Percentiles rank a stretch among this genome's conserved stretches.
phyloP scores from a whole-genome alignment of 1,140 invertebrate genomes.

The Gonioctena quinquepunctata region DNA sequence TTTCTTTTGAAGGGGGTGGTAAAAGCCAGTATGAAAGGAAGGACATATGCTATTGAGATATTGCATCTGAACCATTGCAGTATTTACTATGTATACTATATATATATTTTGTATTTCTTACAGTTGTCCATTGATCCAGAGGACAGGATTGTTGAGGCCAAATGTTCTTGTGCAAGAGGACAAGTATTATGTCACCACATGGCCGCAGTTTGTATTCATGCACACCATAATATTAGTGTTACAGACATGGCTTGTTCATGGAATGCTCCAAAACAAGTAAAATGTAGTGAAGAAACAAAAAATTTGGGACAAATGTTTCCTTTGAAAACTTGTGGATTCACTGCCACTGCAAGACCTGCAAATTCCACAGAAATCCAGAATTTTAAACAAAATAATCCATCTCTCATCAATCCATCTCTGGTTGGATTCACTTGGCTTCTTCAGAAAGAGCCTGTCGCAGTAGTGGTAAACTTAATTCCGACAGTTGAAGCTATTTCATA shows the following conservation, averaged over 20 bases:
- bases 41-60: too few species aligned
- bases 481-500: not conserved
- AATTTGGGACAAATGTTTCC: not conserved
- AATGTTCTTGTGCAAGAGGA: constrained; percentile 10
- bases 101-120: too few species aligned
- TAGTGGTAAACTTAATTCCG: not conserved
- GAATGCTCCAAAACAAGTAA: not conserved
- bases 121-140: too few species aligned
- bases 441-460: not conserved
- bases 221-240: constrained; percentile 16
- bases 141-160: not conserved
- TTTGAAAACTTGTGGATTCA: not conserved
- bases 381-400: not conserved
- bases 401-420: not conserved
- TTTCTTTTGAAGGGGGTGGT: too few species aligned
- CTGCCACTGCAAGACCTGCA: not conserved
- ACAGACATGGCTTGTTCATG: constrained; percentile 2
- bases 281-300: not conserved
- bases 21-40: too few species aligned
- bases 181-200: constrained; percentile 9
- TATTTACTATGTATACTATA: too few species aligned
- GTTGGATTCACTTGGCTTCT: constrained; percentile 4
- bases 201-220: constrained; percentile 6
- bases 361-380: not conserved
- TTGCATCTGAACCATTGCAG: too few species aligned